Conservation (phyloP, 1,140 invertebrate species). For the Heterodera schachtii region DNA sequence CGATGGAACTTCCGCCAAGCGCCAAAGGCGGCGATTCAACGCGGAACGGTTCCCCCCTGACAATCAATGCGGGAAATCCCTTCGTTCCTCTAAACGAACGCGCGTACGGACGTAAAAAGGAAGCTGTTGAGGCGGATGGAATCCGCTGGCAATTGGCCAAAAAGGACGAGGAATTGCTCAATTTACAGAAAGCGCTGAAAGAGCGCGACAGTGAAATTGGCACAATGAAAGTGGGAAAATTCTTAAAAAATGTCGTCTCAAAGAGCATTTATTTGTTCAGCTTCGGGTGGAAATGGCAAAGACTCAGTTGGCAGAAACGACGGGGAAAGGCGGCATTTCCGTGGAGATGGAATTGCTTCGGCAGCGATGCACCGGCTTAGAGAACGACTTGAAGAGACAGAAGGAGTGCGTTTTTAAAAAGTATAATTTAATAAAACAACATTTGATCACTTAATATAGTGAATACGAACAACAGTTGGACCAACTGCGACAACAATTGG, state of each 20-base stretch:
- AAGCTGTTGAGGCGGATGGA: conserved; percentile 60
- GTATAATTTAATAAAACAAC: not conserved
- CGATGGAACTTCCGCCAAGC: conserved; percentile 44
- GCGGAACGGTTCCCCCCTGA: not conserved
- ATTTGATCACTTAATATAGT: conserved; percentile 6
- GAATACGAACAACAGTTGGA: conserved; percentile 18
- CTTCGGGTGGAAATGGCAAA: conserved; percentile 43
- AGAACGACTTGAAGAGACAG: conserved; percentile 33
- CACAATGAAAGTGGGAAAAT: conserved; percentile 42
- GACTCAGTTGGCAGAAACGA: conserved; percentile 34
- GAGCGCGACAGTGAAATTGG: conserved; percentile 34
- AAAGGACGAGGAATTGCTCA: conserved; percentile 59
- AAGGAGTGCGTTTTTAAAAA: conserved; percentile 28
- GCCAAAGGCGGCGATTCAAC: not conserved
- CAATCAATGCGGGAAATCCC: not conserved
- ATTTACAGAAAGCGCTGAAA: conserved; percentile 48
- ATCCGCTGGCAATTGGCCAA: conserved; percentile 64
- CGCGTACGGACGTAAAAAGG: conserved; percentile 57
- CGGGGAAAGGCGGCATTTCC: conserved; percentile 13
- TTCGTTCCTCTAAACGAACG: conserved; percentile 54
- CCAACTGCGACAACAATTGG: not conserved
- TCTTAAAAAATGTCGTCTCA: conserved; percentile 19
- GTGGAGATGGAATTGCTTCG: conserved; percentile 28
- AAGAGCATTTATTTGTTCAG: conserved; percentile 20
- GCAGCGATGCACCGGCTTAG: conserved; percentile 20